Conservation (phyloP, 1,140 invertebrate genomes). For the Heliothis virescens region DNA sequence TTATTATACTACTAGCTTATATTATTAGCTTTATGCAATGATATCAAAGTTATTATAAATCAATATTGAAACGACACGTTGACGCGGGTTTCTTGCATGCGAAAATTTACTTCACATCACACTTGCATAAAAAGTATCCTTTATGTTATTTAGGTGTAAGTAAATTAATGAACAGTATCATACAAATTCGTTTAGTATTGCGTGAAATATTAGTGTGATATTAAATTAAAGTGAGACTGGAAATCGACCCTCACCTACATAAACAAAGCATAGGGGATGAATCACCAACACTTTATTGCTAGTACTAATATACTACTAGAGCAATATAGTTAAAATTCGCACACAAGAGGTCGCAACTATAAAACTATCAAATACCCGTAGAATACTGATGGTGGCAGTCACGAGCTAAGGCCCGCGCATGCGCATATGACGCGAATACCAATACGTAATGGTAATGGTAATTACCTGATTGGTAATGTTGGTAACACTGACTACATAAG, state of each 20-base stretch:
- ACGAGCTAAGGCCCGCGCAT: constrained; percentile 65
- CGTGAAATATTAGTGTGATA: too few relatives aligned
- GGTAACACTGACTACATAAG: constrained; percentile 3
- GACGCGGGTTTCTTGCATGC: too few relatives aligned
- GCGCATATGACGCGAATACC: constrained; percentile 57
- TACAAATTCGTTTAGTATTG: too few relatives aligned
- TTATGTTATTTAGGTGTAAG: too few relatives aligned
- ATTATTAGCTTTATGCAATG: too few relatives aligned
- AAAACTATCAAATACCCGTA: constrained; percentile 48
- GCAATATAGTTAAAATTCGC: constrained; percentile 33
- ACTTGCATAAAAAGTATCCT: too few relatives aligned
- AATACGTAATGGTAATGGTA: constrained; percentile 26
- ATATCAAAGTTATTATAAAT: too few relatives aligned
- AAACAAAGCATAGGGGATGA: neutral
- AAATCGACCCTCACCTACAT: neutral
- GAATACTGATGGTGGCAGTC: constrained; percentile 68
- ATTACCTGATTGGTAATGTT: constrained; percentile 29
- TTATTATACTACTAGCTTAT: too few relatives aligned
- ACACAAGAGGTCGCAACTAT: constrained; percentile 55
- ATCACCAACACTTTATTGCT: neutral
- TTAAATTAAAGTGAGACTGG: neutral
- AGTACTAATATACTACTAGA: neutral
- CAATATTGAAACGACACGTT: too few relatives aligned
- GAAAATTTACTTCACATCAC: too few relatives aligned
- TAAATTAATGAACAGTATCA: too few relatives aligned